Evolutionary conservation across 2,888 invertebrate species (phyloP).

Genomic region (Zeuzera pyrina): DNA sequence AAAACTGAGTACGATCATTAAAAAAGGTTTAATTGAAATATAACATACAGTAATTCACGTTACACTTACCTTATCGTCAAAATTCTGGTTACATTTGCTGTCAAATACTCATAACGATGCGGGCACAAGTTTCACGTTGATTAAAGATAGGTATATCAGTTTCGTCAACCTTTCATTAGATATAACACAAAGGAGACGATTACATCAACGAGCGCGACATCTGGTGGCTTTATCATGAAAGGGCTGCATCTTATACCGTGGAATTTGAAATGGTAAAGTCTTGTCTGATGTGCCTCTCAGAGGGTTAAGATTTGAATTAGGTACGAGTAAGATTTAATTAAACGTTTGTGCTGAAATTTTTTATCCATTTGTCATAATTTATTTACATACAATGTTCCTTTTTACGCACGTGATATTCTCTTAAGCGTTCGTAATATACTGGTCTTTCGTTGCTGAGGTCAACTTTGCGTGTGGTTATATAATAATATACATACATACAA

Average conservation of each 20-base stretch:
- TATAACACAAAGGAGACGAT: conserved; percentile 63
- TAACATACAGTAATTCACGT: too few relatives aligned
- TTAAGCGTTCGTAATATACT: too few relatives aligned
- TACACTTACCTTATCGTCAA: too few relatives aligned
- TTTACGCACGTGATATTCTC: too few relatives aligned
- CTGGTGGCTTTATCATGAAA: conserved; percentile 61
- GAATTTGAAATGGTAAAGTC: conserved; percentile 14
- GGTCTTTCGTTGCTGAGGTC: too few relatives aligned
- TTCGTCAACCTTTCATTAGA: conserved; percentile 66
- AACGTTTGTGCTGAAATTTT: background rate
- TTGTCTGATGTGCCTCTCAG: conserved; percentile 4
- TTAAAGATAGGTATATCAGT: conserved; percentile 70
- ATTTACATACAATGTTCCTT: too few relatives aligned
- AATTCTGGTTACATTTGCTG: conserved; percentile 33
- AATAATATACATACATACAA: too few relatives aligned
- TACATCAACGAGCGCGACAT: conserved; percentile 59
- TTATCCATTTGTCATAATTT: too few relatives aligned
- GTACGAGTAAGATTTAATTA: background rate
- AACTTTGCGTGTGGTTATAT: too few relatives aligned
- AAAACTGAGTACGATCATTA: too few relatives aligned
- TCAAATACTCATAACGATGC: conserved; percentile 51
- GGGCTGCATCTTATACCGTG: conserved; percentile 52
- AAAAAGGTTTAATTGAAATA: too few relatives aligned
- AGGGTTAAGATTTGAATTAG: background rate
- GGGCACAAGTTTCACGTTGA: conserved; percentile 60